These are phyloP conservation scores for Chaetoderma sp. DNA, from an alignment of 2,888 invertebrate genomes.

Conservation along the genomic window DNA sequence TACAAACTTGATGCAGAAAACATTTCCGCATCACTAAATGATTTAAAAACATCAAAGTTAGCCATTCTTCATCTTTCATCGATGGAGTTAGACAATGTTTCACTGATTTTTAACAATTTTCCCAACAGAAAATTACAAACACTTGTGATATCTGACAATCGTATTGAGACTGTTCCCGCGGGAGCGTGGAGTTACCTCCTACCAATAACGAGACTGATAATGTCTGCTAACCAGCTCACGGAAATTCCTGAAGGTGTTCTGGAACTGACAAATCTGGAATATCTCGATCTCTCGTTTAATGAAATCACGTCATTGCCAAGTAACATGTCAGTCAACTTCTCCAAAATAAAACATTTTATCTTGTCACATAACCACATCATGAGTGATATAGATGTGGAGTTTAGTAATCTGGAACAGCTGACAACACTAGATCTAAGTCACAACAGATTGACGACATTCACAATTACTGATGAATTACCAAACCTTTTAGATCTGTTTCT, in stretches of 20 bases:
- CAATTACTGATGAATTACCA: constrained; percentile 18
- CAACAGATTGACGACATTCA: constrained; percentile 40
- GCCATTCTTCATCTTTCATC: constrained; percentile 32
- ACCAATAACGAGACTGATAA: constrained; percentile 37
- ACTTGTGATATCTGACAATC: constrained; percentile 43
- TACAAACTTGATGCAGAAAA: constrained; percentile 25
- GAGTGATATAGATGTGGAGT: neutral
- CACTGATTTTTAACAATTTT: constrained; percentile 35
- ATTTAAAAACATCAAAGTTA: constrained; percentile 40
- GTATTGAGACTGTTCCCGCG: constrained; percentile 21
- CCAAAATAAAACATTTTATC: constrained; percentile 40
- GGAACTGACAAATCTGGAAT: constrained; percentile 30
- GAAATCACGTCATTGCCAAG: constrained; percentile 32
- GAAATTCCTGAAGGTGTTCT: constrained; percentile 31
- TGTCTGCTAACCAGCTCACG: constrained; percentile 40
- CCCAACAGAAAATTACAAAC: constrained; percentile 36
- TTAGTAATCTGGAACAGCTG: constrained; percentile 31
- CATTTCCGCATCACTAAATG: constrained; percentile 32
- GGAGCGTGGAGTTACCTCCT: constrained; percentile 37
- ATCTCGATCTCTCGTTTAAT: constrained; percentile 43
- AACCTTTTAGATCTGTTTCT: constrained; percentile 3
- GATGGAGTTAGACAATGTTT: constrained; percentile 33
- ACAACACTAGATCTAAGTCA: constrained; percentile 41
- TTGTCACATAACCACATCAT: constrained; percentile 45
- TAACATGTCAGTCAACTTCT: constrained; percentile 37